Base-by-base conservation (phyloP, 2,888 invertebrate species). In the Drosophila prostipennis region DNA sequence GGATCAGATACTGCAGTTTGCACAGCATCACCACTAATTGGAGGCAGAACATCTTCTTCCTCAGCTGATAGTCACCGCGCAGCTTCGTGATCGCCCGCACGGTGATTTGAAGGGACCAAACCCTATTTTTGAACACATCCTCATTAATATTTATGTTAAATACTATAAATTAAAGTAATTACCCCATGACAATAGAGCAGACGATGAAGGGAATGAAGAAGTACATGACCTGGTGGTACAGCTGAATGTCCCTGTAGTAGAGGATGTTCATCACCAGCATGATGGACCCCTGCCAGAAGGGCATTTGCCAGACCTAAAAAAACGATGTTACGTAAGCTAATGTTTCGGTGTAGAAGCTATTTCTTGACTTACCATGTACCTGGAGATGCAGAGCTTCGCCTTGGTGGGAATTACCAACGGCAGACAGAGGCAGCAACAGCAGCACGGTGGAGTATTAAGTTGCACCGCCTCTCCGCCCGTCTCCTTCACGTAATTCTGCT, bases 401-500 rank as follows among this genome's bases (percentile, higher is more conserved):
- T 84, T 87, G 0, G 91, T 87, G 6, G 91, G 89, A 43, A 87
- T 63, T 48, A 91, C 59, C 36, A 79, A 61, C 0, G 91, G 90
- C 68, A 92, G 74, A 52, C 88, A 92, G 4, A 77, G 6, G 23
- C 74, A 88, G 49, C 91, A 91, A 60, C 92, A 92, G 51, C 89
- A 90, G 23, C 89, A 89, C 0, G 92, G 92, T 8, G 90, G 89
- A 1, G 91, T 82, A 43, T 78, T 84, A 29, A 92, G 60, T 3
- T 77, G 64, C 70, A 92, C 90, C 43, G 91, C 86, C 87, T 91
- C 90, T 43, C 90, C 79, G 87, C 91, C 91, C 58, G 90, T 79
- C 74, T 90, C 91, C 89, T 92, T 92, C 63, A 92, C 82, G 84
- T 90, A 92, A 71, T 90, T 92, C 78, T 78, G 82, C 65, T 90